A percentile compares a stretch with the other conserved stretches of the same genome.
Evolutionary conservation across 2,888 invertebrate species (phyloP).

Genomic region (Brachynemurus nebulosus): DNA sequence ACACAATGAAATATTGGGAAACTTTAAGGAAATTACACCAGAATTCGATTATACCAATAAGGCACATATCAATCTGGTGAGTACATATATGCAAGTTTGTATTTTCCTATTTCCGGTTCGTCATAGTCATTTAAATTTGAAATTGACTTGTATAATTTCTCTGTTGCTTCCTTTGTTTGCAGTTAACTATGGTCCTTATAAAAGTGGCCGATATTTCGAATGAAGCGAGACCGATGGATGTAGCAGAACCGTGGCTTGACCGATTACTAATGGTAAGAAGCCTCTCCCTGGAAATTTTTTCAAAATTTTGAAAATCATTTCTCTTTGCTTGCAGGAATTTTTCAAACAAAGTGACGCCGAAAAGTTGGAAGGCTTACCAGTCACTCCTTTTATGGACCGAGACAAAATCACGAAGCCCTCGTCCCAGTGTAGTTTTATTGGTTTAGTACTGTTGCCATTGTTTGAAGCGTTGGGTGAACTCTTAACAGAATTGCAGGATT

Average conservation of each 20-base stretch:
- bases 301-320: slow-evolving; percentile 3
- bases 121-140: too few species aligned
- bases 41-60: slow-evolving; percentile 54
- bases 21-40: slow-evolving; percentile 51
- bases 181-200: slow-evolving; percentile 67
- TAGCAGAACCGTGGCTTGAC: slow-evolving; percentile 73
- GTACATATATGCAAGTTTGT: too few species aligned
- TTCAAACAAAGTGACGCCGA: slow-evolving; percentile 70
- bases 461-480: slow-evolving; percentile 65
- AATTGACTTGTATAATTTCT: too few species aligned
- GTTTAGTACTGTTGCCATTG: slow-evolving; percentile 62
- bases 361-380: slow-evolving; percentile 66
- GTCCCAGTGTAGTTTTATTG: slow-evolving; percentile 73
- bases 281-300: slow-evolving; percentile 1
- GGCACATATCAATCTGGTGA: slow-evolving; percentile 57
- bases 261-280: slow-evolving; percentile 43
- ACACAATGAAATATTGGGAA: slow-evolving; percentile 61
- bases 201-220: slow-evolving; percentile 77
- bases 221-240: slow-evolving; percentile 68
- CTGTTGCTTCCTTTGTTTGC: slow-evolving; percentile 16
- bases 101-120: too few species aligned
- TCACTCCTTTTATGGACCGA: slow-evolving; percentile 76
- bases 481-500: slow-evolving; percentile 53
- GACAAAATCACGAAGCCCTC: slow-evolving; percentile 74
- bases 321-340: slow-evolving; percentile 39